phyloP scores from a whole-genome alignment of 1,140 invertebrate genomes.

The Drosophila pseudoananassae region DNA sequence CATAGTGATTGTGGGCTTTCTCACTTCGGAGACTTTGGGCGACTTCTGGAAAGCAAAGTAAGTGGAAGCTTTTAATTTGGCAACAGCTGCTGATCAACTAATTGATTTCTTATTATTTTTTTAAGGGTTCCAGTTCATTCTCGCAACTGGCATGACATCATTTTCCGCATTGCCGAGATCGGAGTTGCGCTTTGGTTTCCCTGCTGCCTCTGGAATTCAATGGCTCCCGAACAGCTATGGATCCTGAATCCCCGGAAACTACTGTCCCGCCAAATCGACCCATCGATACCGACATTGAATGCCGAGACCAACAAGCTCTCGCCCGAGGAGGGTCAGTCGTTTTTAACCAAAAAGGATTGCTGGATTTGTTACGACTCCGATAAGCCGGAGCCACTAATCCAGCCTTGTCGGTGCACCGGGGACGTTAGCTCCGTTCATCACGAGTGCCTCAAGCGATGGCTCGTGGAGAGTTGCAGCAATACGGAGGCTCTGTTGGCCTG shows the following conservation, averaged over 20 bases:
- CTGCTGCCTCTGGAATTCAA: constrained; percentile 97
- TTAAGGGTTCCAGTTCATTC: constrained; percentile 93
- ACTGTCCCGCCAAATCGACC: constrained; percentile 87
- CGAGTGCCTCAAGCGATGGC: constrained; percentile 95
- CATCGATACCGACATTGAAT: constrained; percentile 79
- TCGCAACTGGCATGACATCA: constrained; percentile 95
- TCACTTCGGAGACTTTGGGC: constrained; percentile 94
- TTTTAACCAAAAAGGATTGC: constrained; percentile 88
- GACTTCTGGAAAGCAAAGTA: constrained; percentile 96
- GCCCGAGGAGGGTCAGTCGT: constrained; percentile 84
- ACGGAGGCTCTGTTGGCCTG: constrained; percentile 88
- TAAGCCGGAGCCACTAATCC: constrained; percentile 92
- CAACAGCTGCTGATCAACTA: background rate
- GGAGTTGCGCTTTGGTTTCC: constrained; percentile 98
- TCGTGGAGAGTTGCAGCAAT: constrained; percentile 88
- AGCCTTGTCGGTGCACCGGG: constrained; percentile 95
- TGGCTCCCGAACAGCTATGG: constrained; percentile 97
- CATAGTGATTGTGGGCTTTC: constrained; percentile 93
- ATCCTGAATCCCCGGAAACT: constrained; percentile 95
- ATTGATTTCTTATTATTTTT: constrained; percentile 23
- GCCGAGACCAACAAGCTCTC: constrained; percentile 75
- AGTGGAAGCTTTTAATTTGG: constrained; percentile 60
- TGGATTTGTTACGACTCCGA: constrained; percentile 97
- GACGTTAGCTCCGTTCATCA: constrained; percentile 96
- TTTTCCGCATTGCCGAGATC: constrained; percentile 95